These are phyloP conservation scores for Tortricodes alternella DNA, from an alignment of 2,888 invertebrate genomes.

Conservation along the genomic window DNA sequence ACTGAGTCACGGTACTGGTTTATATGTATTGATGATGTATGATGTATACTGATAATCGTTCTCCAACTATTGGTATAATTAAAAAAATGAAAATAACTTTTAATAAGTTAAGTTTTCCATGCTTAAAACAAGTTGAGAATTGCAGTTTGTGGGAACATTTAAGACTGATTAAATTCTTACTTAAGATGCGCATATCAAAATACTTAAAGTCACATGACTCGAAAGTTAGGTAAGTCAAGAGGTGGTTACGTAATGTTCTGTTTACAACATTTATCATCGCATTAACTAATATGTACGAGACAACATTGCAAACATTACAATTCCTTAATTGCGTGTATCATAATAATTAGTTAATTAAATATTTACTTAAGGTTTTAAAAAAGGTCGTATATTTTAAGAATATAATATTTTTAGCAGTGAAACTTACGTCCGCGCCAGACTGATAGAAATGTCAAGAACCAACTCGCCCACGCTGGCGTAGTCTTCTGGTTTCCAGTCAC, in stretches of 20 bases:
- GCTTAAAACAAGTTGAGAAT: background rate
- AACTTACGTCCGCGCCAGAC: conserved; percentile 91
- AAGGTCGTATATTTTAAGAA: too few species aligned
- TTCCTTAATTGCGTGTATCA: too few species aligned
- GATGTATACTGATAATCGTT: too few species aligned
- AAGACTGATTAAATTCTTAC: background rate
- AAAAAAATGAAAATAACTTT: too few species aligned
- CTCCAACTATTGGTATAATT: too few species aligned
- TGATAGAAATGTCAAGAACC: conserved; percentile 92
- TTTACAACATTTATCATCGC: conserved; percentile 7
- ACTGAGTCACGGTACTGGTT: too few species aligned
- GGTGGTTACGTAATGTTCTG: conserved; percentile 8
- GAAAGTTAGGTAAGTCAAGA: conserved; percentile 18
- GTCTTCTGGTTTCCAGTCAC: conserved; percentile 92
- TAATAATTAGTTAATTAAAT: too few species aligned
- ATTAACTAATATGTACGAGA: conserved; percentile 15
- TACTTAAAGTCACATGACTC: conserved; percentile 19
- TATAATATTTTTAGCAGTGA: background rate
- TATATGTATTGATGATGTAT: too few species aligned
- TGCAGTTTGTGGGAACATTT: background rate
- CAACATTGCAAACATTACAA: conserved; percentile 16
- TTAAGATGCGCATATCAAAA: conserved; percentile 15
- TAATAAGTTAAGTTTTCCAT: background rate
- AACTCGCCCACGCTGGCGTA: conserved; percentile 94
- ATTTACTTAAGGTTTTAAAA: too few species aligned